These are phyloP conservation scores for Myiotriccus ornatus DNA, from an alignment of 2,797 vertebrate species.

Conservation along the genomic window DNA sequence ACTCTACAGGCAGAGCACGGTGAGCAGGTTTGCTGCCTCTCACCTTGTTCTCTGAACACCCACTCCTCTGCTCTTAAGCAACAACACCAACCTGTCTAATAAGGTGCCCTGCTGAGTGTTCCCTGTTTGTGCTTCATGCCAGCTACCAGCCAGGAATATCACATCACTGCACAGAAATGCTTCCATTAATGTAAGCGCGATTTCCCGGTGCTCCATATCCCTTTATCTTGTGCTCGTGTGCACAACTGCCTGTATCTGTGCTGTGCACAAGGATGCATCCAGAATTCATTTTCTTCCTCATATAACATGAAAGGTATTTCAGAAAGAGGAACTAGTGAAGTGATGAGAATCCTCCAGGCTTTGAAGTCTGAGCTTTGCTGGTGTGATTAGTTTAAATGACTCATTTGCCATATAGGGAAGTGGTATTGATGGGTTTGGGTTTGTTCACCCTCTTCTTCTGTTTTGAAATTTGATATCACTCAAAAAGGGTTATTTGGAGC, in stretches of 20 bases:
- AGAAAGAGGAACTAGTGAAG: slow-evolving; percentile 4
- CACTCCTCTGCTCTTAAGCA: not conserved
- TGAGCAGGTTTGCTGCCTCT: not conserved
- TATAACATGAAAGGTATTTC: slow-evolving; percentile 26
- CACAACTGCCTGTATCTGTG: slow-evolving; percentile 33
- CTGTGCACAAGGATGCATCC: not conserved
- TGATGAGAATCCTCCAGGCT: slow-evolving; percentile 32
- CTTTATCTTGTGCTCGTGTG: not conserved
- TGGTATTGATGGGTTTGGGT: not conserved
- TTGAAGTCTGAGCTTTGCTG: slow-evolving; percentile 27
- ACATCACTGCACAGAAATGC: not conserved
- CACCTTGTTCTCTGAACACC: not conserved
- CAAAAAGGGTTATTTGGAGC: not conserved
- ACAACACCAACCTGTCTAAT: not conserved
- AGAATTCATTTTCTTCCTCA: slow-evolving; percentile 25
- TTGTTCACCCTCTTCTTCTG: not conserved
- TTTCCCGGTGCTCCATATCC: slow-evolving; percentile 4
- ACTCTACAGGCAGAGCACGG: fast-evolving
- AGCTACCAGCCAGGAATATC: not conserved
- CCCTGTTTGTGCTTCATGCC: not conserved
- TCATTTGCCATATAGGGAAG: not conserved
- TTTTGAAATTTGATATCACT: not conserved
- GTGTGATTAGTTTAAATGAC: slow-evolving; percentile 1
- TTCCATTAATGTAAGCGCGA: not conserved
- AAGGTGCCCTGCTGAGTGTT: not conserved